phyloP scores from a whole-genome alignment of 2,797 vertebrate genomes.

The Muraenolepis orangiensis region DNA sequence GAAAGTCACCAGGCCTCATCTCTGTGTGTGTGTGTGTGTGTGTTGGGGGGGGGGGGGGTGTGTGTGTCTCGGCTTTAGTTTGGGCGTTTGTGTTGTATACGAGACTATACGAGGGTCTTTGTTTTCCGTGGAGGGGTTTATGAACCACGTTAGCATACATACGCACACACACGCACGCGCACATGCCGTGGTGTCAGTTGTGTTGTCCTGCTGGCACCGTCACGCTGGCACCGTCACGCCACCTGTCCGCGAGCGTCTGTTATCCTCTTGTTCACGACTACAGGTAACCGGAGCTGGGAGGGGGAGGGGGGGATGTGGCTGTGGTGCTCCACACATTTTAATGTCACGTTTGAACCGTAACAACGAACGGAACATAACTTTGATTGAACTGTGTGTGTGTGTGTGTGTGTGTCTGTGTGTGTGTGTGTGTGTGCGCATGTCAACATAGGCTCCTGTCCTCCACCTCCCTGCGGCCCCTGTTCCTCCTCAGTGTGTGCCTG shows the following conservation, averaged over 20 bases:
- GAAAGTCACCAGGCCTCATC: no score
- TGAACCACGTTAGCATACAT: no score
- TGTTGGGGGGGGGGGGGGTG: no score
- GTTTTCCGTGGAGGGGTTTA: no score
- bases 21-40: no score
- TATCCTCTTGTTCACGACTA: neutral
- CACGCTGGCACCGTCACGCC: no score
- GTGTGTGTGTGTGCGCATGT: constrained; percentile 8
- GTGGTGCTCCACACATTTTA: neutral
- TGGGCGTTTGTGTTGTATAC: no score
- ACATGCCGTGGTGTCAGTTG: no score
- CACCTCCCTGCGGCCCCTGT: constrained; percentile 87
- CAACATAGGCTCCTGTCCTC: constrained; percentile 88
- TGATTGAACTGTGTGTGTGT: constrained; percentile 3
- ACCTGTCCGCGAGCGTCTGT: neutral
- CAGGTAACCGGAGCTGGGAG: neutral
- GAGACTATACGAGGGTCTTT: no score
- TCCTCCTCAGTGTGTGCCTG: constrained; percentile 84
- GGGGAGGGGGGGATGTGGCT: neutral
- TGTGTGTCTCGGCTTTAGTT: no score
- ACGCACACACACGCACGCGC: no score
- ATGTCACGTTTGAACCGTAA: neutral
- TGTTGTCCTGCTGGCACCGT: no score
- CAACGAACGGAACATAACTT: neutral
- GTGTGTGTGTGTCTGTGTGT: neutral